A percentile compares a stretch with the other conserved stretches of the same genome.
phyloP scores from a whole-genome alignment of 2,113 vertebrate genomes.

The Cebus imitator region DNA sequence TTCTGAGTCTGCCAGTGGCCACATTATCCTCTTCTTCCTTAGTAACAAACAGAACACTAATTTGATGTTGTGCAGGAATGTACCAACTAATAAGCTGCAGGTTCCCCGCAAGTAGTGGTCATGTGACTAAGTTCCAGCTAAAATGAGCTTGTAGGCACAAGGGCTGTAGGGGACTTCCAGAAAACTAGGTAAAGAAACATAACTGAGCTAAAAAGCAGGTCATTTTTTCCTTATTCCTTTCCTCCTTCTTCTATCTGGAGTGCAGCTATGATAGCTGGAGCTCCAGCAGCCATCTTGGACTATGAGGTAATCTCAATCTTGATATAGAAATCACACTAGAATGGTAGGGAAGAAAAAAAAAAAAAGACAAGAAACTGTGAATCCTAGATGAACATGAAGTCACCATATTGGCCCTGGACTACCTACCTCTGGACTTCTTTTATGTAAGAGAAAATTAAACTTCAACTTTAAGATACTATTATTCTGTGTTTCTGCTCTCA shows the following conservation, averaged over 20 bases:
- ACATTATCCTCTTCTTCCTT: not conserved
- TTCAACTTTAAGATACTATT: not conserved
- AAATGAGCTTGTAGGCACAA: not conserved
- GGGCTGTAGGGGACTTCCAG: not conserved
- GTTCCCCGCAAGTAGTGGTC: not conserved
- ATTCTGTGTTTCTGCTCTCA: not conserved
- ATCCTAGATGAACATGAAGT: not conserved
- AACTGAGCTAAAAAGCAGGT: not conserved
- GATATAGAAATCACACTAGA: not conserved
- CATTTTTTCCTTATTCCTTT: not conserved
- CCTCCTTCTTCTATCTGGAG: not conserved
- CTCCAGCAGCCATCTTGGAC: not conserved
- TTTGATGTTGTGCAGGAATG: not conserved
- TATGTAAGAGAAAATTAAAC: conserved; percentile 8
- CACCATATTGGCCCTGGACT: not conserved
- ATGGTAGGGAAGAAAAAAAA: not conserved
- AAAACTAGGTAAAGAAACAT: not conserved
- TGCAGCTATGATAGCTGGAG: not conserved
- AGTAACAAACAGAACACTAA: not conserved
- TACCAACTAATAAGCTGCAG: not conserved
- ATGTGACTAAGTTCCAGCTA: not conserved
- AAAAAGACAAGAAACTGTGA: not conserved
- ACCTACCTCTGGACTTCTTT: not conserved
- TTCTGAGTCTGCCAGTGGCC: not conserved
- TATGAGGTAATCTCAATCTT: not conserved